Evolutionary conservation across 2,113 vertebrate species (phyloP), one percentile per base, ranked within the genome.

Genomic region (Toxotes jaculatrix): DNA sequence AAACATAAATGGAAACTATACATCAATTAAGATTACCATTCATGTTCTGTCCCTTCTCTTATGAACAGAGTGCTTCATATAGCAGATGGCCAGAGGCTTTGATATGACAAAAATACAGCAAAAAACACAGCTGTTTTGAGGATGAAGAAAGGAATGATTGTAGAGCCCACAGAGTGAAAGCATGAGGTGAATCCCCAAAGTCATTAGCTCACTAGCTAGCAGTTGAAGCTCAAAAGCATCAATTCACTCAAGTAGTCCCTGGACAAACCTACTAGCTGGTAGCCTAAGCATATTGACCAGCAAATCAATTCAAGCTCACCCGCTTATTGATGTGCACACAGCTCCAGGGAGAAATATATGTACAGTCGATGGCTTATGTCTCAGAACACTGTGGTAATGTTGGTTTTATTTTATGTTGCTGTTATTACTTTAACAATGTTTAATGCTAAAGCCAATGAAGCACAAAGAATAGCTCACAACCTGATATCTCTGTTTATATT

Each of bases 221-320:
- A 55, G 65, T 53, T 65, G 56, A 77, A 70, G 83, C 74, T 71
- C 73, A 79, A 84, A 83, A 68, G 77, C 82, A 57, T 91, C 79
- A 87, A 80, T 83, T 76, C 36, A 62, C 43, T 89, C 86, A 92
- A 92, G 87, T 82, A 81, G 81, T 89, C 83, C 88, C 89, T 74
- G 63, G 77, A 87, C 90, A 60, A 82, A 90, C 72, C 82, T 75
- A n/a, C 60, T 56, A 63, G 76, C 77, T 32, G 4, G 71, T 47
- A 82, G 86, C 75, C 82, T 84, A 80, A 91, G 83, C 79, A 79
- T 88, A 91, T 87, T 89, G 91, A 91, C 65, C 86, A 61, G 79
- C 23, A 1, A 85, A 90, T 91, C 90, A 49, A 92, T 92, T 72
- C 43, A 42, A 86, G 85, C 83, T 88, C 71, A 77, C 60, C 76